A percentile compares a stretch with the other conserved stretches of the same genome.
phyloP scores from a whole-genome alignment of 2,797 vertebrate species.

The Syngnathus acus region DNA sequence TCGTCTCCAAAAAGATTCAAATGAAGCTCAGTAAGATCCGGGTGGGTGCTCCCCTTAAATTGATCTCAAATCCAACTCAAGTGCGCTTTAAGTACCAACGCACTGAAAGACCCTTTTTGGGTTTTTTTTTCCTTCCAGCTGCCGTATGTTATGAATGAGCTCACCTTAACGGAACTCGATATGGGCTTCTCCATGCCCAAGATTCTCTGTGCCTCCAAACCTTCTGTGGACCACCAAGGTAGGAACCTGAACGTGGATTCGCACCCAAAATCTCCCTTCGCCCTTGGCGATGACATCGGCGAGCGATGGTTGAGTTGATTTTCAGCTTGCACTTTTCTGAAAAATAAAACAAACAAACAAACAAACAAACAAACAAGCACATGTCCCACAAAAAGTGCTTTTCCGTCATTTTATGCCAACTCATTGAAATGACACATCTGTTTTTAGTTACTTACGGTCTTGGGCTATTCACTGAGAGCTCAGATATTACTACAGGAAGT shows the following conservation, averaged over 20 bases:
- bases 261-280: too few relatives aligned
- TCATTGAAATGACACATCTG: neutral
- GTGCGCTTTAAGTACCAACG: too few relatives aligned
- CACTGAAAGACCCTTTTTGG: too few relatives aligned
- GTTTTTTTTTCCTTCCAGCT: slow-evolving; percentile 65
- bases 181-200: slow-evolving; percentile 96
- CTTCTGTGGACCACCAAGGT: slow-evolving; percentile 93
- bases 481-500: neutral
- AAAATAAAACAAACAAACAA: too few relatives aligned
- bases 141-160: slow-evolving; percentile 98
- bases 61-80: neutral
- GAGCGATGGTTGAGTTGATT: too few relatives aligned
- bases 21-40: slow-evolving; percentile 99
- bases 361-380: too few relatives aligned
- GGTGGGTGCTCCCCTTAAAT: slow-evolving; percentile 60
- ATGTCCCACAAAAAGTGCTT: too few relatives aligned
- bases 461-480: too few relatives aligned
- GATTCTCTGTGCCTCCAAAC: slow-evolving; percentile 87
- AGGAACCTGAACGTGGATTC: slow-evolving; percentile 25
- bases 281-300: too few relatives aligned
- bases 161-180: slow-evolving; percentile 95
- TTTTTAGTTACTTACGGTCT: neutral
- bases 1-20: slow-evolving; percentile 97
- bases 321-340: too few relatives aligned
- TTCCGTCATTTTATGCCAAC: neutral